Evolutionary conservation across 2,113 vertebrate species (phyloP), one percentile per base, ranked within the genome.

Genomic region (Plestiodon gilberti): DNA sequence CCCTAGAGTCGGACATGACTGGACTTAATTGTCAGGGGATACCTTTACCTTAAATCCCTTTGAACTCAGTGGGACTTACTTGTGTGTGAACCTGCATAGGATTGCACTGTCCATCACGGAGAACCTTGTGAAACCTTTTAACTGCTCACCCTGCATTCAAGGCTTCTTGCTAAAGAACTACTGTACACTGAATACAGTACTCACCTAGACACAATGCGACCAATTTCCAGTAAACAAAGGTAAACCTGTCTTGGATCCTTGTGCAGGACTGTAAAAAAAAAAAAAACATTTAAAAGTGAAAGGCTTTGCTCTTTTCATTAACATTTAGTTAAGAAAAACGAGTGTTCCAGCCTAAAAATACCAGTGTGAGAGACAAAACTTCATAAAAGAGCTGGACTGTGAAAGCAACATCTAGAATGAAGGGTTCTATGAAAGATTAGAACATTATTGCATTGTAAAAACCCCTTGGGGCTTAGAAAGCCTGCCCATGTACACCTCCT

Each of bases 161-260:
- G 61, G 7, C 17, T 78, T 91, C 35, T 89, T 35, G 0, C 43
- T 40, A 59, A 1, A 30, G 92, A 82, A n/a, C 8, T 0, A 1
- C n/a, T n/a, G n/a, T n/a, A n/a, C 22, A 35, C 7, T 2, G 22
- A 89, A 88, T 83, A 81, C 70, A 89, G 88, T 83, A 81, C 70
- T 48, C 89, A 99, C 98, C 97, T 96, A 2, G 98, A 99, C 61
- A 99, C 97, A 77, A 99, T 98, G 83, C 98, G 97, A 28, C 98
- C 98, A 80, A 99, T 97, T 96, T 99, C 97, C 95, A 99, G 96
- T 83, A 99, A 95, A 82, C 99, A 99, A 71, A 99, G 98, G 84
- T 99, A 99, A 8, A 99, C 99, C 92, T 99, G 99, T 62, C 99
- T 98, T 78, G 98, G 98, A 88, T 99, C 97, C 94, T 98, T 99